Conservation (phyloP, 1,140 invertebrate species). For the Drosophila pallidifrons region DNA sequence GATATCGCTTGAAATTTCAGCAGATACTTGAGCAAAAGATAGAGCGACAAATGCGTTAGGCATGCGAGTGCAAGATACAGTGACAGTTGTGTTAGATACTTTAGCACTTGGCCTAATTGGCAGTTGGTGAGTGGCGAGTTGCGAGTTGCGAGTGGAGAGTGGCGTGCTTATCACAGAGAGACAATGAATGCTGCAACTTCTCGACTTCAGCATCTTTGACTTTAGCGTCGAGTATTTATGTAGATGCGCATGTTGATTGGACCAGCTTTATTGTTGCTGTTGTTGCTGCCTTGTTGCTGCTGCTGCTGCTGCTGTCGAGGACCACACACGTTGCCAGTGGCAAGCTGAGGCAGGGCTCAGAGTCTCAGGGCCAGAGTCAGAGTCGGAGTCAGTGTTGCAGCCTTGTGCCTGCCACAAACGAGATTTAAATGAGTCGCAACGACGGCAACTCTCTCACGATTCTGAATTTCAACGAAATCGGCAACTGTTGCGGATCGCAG, state of each 20-base stretch:
- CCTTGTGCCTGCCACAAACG: conserved; percentile 64
- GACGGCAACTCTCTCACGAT: conserved; percentile 77
- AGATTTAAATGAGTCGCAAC: conserved; percentile 83
- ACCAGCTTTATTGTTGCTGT: conserved; percentile 34
- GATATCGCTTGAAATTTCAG: too few species aligned
- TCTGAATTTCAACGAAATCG: conserved; percentile 81
- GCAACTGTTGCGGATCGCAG: conserved; percentile 43
- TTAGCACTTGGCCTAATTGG: conserved; percentile 39
- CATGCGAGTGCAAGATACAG: not conserved
- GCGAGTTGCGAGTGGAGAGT: not conserved
- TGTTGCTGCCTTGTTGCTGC: conserved; percentile 27
- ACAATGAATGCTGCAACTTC: too few species aligned
- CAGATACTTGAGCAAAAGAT: too few species aligned
- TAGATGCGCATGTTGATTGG: conserved; percentile 56
- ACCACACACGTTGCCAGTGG: conserved; percentile 70
- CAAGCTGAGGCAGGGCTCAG: conserved; percentile 18
- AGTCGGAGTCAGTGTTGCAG: not conserved
- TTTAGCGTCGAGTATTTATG: conserved; percentile 40
- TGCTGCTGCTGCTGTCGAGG: conserved; percentile 26
- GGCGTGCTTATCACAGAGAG: not conserved
- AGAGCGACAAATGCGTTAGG: too few species aligned
- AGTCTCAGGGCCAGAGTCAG: conserved; percentile 21
- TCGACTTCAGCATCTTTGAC: not conserved
- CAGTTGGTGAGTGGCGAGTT: conserved; percentile 6
- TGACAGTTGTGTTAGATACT: conserved; percentile 16